These are phyloP conservation scores for Apeira syringaria DNA, from an alignment of 2,888 invertebrate genomes.

Conservation along the genomic window DNA sequence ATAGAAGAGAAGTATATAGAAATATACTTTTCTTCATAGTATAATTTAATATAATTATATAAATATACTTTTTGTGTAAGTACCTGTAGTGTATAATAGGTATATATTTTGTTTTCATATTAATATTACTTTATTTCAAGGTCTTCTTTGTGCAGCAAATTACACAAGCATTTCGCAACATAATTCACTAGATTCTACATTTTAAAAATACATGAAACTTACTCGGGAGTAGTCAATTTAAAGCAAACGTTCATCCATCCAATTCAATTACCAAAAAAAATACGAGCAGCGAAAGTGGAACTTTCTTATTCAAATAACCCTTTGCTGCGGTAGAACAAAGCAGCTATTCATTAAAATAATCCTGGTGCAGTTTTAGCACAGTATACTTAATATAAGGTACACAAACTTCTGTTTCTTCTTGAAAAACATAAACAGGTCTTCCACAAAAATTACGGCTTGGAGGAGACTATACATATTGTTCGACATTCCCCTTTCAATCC, in stretches of 20 bases:
- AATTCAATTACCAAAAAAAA: conserved; percentile 77
- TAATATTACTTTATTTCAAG: background rate
- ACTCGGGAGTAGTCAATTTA: conserved; percentile 42
- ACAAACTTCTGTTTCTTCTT: background rate
- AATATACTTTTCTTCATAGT: too few species aligned
- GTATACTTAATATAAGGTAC: conserved; percentile 3
- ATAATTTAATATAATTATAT: too few species aligned
- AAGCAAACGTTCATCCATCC: conserved; percentile 56
- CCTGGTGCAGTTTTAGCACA: conserved; percentile 30
- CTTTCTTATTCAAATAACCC: conserved; percentile 76
- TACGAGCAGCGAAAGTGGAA: conserved; percentile 61
- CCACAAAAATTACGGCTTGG: too few species aligned
- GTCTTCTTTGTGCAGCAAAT: conserved; percentile 5
- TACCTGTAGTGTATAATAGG: too few species aligned
- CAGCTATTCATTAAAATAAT: conserved; percentile 74
- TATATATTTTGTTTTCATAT: too few species aligned
- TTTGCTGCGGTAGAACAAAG: conserved; percentile 66
- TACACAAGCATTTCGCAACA: conserved; percentile 3
- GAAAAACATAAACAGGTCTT: too few species aligned
- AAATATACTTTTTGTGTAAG: too few species aligned
- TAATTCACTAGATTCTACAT: conserved; percentile 19
- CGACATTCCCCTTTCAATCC: too few species aligned
- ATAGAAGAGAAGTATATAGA: too few species aligned
- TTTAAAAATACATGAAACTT: conserved; percentile 28
- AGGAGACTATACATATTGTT: too few species aligned